Evolutionary conservation across 2,113 vertebrate genomes (phyloP), one percentile per base, ranked within the genome.

Genomic region (Orycteropus afer): DNA sequence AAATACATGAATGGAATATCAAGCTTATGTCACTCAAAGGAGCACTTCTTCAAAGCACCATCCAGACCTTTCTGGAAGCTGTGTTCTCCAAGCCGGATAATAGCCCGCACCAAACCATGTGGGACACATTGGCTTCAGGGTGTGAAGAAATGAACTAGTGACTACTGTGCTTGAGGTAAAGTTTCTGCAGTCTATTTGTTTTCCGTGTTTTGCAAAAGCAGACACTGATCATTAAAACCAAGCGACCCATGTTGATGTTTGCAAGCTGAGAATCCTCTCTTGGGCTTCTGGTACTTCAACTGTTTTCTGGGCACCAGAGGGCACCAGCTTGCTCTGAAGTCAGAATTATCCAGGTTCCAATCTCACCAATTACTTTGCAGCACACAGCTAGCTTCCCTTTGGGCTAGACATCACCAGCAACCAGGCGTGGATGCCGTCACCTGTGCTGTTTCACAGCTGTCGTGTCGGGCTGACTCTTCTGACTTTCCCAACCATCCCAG

Each of bases 81-180:
- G 0, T 3, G 2, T 22, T 53, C 34, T 25, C n/a, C 0, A 45
- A 32, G n/a, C 65, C 12, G 69, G 91, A 57, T 29, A 5, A 17
- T 32, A 2, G 53, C 61, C 9, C 61, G 17, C 2, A 3, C 37
- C 20, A 1, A 23, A 29, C 6, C 40, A 0, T 0, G 7, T 0
- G 27, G 42, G 20, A n/a, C 42, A 25, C 1, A 11, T 9, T 10
- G 40, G 42, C 45, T 9, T 20, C 0, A 0, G 27, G 18, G 17
- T 3, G 8, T 0, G 1, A 42, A 53, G 61, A 49, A 14, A 4
- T 12, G 20, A 12, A 23, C 14, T 2, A 5, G 23, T 23, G 7
- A 47, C 40, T n/a, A 0, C 42, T 10, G 1, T 17, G 14, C 32
- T 49, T 20, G 6, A 0, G 14, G 1, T 5, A 4, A 51, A 53